These are phyloP conservation scores for Melinaea menophilus DNA, from an alignment of 2,888 invertebrate genomes.

Conservation along the genomic window DNA sequence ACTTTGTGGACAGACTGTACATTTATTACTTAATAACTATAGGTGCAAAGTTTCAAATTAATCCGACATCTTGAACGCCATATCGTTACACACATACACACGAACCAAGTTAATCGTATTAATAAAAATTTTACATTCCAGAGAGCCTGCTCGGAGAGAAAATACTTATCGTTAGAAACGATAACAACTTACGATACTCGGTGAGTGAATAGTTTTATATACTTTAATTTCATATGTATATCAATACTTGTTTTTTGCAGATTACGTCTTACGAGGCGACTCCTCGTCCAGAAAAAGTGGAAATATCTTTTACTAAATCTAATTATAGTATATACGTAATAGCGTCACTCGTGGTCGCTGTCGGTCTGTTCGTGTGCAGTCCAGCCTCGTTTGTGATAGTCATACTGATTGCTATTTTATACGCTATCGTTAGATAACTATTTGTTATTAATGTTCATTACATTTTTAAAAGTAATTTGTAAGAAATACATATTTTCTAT, in stretches of 20 bases:
- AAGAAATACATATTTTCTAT: too few relatives aligned
- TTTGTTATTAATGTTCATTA: too few relatives aligned
- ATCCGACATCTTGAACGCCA: too few relatives aligned
- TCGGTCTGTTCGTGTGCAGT: slow-evolving; percentile 46
- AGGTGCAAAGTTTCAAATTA: too few relatives aligned
- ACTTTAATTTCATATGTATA: slow-evolving; percentile 12
- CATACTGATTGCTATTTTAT: slow-evolving; percentile 21
- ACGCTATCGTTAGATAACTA: slow-evolving; percentile 15
- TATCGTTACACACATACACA: too few relatives aligned
- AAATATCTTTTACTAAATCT: slow-evolving; percentile 33
- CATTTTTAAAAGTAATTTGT: too few relatives aligned
- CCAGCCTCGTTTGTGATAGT: slow-evolving; percentile 39
- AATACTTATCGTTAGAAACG: slow-evolving; percentile 54
- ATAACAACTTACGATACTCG: slow-evolving; percentile 53
- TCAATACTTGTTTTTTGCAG: slow-evolving; percentile 8
- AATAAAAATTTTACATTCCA: slow-evolving; percentile 39
- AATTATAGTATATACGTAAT: slow-evolving; percentile 41
- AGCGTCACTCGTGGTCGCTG: slow-evolving; percentile 45
- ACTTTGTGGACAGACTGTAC: too few relatives aligned
- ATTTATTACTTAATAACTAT: too few relatives aligned
- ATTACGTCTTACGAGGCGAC: background rate
- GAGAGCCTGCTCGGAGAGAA: slow-evolving; percentile 64
- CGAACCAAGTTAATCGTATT: background rate
- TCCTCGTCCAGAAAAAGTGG: slow-evolving; percentile 6
- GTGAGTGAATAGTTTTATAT: slow-evolving; percentile 42